Evolutionary conservation across 2,888 invertebrate species (phyloP).

Genomic region (Platycnemis pennipes): DNA sequence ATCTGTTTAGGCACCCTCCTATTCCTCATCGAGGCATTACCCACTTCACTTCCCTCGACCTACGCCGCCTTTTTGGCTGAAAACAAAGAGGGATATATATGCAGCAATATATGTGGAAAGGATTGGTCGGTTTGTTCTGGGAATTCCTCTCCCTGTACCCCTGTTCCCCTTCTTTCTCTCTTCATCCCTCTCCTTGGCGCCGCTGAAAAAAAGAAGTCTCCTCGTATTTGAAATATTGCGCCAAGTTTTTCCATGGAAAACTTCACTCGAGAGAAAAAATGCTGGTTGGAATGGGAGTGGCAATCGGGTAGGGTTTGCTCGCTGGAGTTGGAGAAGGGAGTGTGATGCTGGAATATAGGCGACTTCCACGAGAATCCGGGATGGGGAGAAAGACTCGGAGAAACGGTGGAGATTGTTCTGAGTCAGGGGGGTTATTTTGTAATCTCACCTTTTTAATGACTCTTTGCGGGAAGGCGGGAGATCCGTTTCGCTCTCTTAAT

Average conservation of each 20-base stretch:
- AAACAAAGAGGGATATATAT: too few species aligned
- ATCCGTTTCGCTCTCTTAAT: too few species aligned
- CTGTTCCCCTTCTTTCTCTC: neutral
- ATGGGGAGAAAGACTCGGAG: too few species aligned
- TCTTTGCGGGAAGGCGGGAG: too few species aligned
- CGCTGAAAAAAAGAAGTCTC: conserved; percentile 38
- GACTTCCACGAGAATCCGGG: neutral
- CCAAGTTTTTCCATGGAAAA: conserved; percentile 61
- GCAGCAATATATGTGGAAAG: neutral
- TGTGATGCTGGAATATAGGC: neutral
- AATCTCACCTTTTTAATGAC: too few species aligned
- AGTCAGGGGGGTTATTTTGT: neutral
- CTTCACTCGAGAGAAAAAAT: conserved; percentile 36
- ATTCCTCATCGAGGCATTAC: neutral
- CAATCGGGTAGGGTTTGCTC: neutral
- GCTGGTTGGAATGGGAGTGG: conserved; percentile 2
- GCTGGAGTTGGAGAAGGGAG: neutral
- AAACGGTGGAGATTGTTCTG: neutral
- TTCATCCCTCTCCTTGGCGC: neutral
- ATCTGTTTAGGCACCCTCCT: neutral
- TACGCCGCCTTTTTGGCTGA: neutral
- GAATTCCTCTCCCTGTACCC: neutral
- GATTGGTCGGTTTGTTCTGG: neutral
- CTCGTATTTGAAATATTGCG: conserved; percentile 47
- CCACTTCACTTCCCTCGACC: neutral